A percentile compares a stretch with the other conserved stretches of the same genome.
Conservation (phyloP, 2,888 invertebrate species). For the Rhingia rostrata region DNA sequence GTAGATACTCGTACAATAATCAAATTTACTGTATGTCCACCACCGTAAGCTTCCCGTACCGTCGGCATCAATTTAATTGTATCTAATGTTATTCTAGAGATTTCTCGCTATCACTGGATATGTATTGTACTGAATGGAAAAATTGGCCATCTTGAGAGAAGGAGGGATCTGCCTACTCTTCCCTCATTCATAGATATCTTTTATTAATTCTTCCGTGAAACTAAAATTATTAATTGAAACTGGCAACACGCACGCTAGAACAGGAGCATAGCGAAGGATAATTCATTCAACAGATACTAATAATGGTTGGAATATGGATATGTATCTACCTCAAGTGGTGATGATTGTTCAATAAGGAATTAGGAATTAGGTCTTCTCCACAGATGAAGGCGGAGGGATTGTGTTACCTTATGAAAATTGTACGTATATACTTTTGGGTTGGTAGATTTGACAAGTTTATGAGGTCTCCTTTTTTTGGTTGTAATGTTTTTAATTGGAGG, state of each 20-base stretch:
- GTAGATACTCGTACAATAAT: constrained; percentile 17
- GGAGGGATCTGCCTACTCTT: not conserved
- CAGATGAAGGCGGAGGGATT: too few species aligned
- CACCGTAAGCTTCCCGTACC: not conserved
- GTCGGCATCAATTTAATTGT: not conserved
- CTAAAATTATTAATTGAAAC: constrained; percentile 46
- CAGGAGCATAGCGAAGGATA: not conserved
- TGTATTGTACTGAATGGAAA: not conserved
- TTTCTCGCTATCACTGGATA: not conserved
- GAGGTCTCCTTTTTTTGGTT: too few species aligned
- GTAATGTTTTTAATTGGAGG: too few species aligned
- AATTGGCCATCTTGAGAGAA: constrained; percentile 5
- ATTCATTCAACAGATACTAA: not conserved
- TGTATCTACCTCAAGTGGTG: not conserved
- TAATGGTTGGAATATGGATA: not conserved
- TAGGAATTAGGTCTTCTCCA: too few species aligned
- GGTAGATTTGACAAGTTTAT: too few species aligned
- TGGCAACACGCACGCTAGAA: constrained; percentile 12
- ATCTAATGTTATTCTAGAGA: not conserved
- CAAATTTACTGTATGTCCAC: constrained; percentile 25
- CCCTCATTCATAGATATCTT: constrained; percentile 13
- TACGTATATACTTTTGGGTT: too few species aligned
- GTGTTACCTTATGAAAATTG: too few species aligned
- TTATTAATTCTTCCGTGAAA: constrained; percentile 25
- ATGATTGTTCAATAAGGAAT: not conserved